Conservation (phyloP, 2,888 invertebrate species). For the Rugalucina vietnamica region DNA sequence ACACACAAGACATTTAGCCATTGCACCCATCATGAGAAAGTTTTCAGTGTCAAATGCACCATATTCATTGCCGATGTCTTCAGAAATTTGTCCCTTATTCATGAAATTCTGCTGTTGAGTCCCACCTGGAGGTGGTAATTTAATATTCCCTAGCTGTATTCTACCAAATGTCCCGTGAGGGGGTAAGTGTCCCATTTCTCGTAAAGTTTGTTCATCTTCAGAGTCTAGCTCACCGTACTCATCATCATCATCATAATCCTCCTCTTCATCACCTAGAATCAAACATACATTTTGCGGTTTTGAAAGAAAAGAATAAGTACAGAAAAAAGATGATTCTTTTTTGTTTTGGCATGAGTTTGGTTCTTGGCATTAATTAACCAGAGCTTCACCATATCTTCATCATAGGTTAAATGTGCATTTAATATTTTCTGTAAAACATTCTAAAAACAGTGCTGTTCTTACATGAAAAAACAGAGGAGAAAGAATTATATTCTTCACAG, state of each 20-base stretch:
- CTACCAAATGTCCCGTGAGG: background rate
- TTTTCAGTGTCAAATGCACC: constrained; percentile 22
- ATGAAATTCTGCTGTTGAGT: background rate
- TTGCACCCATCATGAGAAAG: constrained; percentile 45
- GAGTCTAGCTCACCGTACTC: constrained; percentile 16
- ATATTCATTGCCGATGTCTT: background rate
- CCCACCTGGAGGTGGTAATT: background rate
- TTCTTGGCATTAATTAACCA: too few relatives aligned
- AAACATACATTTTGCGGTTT: too few relatives aligned
- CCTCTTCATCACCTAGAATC: background rate
- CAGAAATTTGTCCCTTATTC: background rate
- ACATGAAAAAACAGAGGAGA: too few relatives aligned
- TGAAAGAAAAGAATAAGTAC: too few relatives aligned
- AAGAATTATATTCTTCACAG: too few relatives aligned
- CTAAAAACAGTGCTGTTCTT: too few relatives aligned
- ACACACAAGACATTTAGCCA: constrained; percentile 59
- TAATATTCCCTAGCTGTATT: background rate
- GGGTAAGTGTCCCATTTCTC: background rate
- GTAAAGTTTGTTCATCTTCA: constrained; percentile 16
- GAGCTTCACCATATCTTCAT: too few relatives aligned
- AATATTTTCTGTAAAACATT: too few relatives aligned
- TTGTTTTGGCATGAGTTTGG: too few relatives aligned
- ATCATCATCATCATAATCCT: constrained; percentile 17
- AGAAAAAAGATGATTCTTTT: too few relatives aligned
- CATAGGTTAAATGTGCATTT: too few relatives aligned